Evolutionary conservation across 2,113 vertebrate genomes (phyloP), one percentile per base, ranked within the genome.

Genomic region (Phocoena sinus): DNA sequence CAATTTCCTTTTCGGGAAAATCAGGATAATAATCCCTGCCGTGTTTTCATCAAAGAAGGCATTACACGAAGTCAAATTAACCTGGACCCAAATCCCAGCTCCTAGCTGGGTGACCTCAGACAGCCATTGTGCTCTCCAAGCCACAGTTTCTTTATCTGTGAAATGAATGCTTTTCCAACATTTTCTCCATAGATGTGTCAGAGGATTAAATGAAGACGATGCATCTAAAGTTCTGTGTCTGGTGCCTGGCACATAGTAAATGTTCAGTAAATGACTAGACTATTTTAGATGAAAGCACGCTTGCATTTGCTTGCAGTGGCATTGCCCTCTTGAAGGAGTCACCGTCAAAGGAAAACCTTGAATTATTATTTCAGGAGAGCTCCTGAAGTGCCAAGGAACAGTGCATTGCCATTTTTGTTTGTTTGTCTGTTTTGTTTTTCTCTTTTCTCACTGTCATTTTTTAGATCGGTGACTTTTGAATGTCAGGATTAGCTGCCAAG

Each of bases 201-300:
- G 31, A 70, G 12, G 53, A 44, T 53, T 20, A 20, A 38, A 58
- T 44, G 36, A 23, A 28, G 26, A 28, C 10, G 14, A 21, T 15
- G 17, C 44, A 3, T 6, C 20, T 4, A 2, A 73, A 74, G 8
- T 20, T 83, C 77, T 11, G 7, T 8, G 44, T 33, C 41, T 1
- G 3, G 6, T 0, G 12, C 26, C 53, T 53, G 33, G 80, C 1
- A 18, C 38, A 2, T 0, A 8, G 28, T 5, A 60, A 36, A 11
- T 33, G 41, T 20, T 71, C 58, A 14, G 8, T 8, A 8, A 33
- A 36, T 1, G 25, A n/a, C 15, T 5, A 68, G 60, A 82, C 28
- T 67, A 9, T 63, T 47, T 62, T 10, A 12, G 28, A 76, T 56
- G 38, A 68, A 87, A 25, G 5, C 9, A 13, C 36, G 13, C 26